Conservation (phyloP, 1,140 invertebrate genomes). For the Tetranychus urticae region DNA sequence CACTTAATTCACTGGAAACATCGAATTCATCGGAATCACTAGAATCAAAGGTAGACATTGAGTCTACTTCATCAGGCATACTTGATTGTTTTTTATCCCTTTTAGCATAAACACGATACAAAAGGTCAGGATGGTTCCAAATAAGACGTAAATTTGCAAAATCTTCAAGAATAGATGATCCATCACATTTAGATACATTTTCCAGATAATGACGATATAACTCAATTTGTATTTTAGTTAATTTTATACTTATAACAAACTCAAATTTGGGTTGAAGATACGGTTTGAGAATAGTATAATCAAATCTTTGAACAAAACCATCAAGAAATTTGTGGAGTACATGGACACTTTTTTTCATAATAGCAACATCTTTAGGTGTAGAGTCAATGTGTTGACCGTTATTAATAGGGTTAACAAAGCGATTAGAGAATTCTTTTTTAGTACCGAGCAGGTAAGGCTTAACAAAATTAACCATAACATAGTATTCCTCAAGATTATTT, state of each 20-base stretch:
- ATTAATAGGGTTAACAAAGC: conserved; percentile 30
- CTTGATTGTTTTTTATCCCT: background rate
- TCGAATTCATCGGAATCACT: background rate
- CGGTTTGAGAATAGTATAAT: conserved; percentile 62
- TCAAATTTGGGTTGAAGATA: conserved; percentile 73
- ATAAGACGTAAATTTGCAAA: conserved; percentile 82
- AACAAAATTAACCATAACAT: conserved; percentile 88
- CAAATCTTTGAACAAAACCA: conserved; percentile 73
- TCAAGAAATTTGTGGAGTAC: conserved; percentile 66
- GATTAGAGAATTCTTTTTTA: conserved; percentile 79
- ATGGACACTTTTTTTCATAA: conserved; percentile 71
- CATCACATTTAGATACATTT: background rate
- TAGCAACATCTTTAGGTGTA: conserved; percentile 28
- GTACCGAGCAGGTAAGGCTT: conserved; percentile 66
- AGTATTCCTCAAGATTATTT: conserved; percentile 84
- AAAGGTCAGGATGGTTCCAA: conserved; percentile 95
- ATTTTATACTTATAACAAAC: conserved; percentile 61
- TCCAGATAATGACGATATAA: conserved; percentile 21
- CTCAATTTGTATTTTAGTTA: conserved; percentile 64
- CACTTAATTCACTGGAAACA: background rate
- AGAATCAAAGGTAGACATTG: background rate
- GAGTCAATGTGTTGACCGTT: conserved; percentile 20
- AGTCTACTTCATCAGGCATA: background rate
- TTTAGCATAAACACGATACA: conserved; percentile 19
- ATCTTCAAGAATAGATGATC: conserved; percentile 68